Base-by-base conservation (phyloP, 2,113 vertebrate genomes). In the Semicossyphus pulcher region DNA sequence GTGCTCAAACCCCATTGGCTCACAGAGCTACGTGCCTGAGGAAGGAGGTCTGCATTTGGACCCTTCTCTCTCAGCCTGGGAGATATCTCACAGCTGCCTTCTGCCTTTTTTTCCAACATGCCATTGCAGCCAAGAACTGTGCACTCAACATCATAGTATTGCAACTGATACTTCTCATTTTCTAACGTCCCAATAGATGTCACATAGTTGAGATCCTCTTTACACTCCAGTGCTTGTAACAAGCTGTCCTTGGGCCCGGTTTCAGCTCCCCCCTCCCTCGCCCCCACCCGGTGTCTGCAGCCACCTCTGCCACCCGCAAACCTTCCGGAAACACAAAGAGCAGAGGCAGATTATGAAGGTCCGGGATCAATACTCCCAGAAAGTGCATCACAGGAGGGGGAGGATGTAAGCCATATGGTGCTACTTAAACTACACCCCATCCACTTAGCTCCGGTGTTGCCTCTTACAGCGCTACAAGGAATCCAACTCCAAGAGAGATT, bases 361-460 rank as follows among this genome's bases (percentile, higher is more conserved):
- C 52, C n/a, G 37, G 76, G 86, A 92, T 92, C 85, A 67, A 89
- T 91, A 80, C 23, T 7, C 61, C 67, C 53, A 67, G 81, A 78
- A 79, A 69, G 32, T 69, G 29, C 58, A 72, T 63, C 59, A 72
- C 62, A 49, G 57, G 70, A 67, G 73, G 74, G 5, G 62, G 45
- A 21, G 65, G 80, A 62, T 86, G 75, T 81, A 77, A 86, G 83
- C 77, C 84, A 90, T 89, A 90, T 85, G 82, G 74, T 11, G 14
- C 79, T 78, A 73, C 72, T 81, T 92, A 82, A 88, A 82, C 80
- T 76, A 29, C 65, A 77, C 69, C 75, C 68, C 71, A 65, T 71
- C 75, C 79, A 86, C 56, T 83, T 77, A 86, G 61, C 73, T 58
- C 51, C 0, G 0, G 49, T 76, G 11, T 62, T 57, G 26, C 71